Evolutionary conservation across 2,888 invertebrate species (phyloP).

Genomic region (Metellina segmentata): DNA sequence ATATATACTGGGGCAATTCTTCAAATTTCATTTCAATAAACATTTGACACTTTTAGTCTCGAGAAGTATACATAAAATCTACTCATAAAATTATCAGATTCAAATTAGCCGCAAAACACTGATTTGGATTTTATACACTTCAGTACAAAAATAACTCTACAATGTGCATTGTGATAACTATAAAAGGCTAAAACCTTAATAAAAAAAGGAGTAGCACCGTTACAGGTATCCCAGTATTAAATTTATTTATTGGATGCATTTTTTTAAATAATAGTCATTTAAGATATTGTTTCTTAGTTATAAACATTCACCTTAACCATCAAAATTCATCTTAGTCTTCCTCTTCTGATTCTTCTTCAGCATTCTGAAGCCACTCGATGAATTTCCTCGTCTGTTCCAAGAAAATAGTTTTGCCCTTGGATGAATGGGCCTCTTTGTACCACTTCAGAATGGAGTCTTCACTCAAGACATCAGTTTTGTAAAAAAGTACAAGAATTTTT

Average conservation of each 20-base stretch:
- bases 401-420: slow-evolving; percentile 98
- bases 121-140: slow-evolving; percentile 51
- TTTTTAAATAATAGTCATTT: slow-evolving; percentile 48
- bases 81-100: slow-evolving; percentile 21
- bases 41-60: background rate
- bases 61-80: background rate
- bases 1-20: too few species aligned
- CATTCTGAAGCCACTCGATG: slow-evolving; percentile 97
- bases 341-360: slow-evolving; percentile 87
- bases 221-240: slow-evolving; percentile 56
- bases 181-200: slow-evolving; percentile 75
- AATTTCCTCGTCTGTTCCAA: slow-evolving; percentile 99
- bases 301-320: background rate
- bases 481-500: slow-evolving; percentile 95
- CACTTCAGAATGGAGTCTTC: slow-evolving; percentile 97
- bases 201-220: slow-evolving; percentile 74
- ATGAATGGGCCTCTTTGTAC: slow-evolving; percentile 96
- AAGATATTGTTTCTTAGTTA: slow-evolving; percentile 24
- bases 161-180: slow-evolving; percentile 64
- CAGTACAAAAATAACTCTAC: slow-evolving; percentile 74
- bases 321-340: slow-evolving; percentile 56
- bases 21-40: background rate
- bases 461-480: slow-evolving; percentile 91
- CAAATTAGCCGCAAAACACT: slow-evolving; percentile 34
- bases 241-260: slow-evolving; percentile 52